Percentiles rank a stretch among this genome's conserved stretches.
phyloP scores from a whole-genome alignment of 2,888 invertebrate species.

The Gerosis bhagava region DNA sequence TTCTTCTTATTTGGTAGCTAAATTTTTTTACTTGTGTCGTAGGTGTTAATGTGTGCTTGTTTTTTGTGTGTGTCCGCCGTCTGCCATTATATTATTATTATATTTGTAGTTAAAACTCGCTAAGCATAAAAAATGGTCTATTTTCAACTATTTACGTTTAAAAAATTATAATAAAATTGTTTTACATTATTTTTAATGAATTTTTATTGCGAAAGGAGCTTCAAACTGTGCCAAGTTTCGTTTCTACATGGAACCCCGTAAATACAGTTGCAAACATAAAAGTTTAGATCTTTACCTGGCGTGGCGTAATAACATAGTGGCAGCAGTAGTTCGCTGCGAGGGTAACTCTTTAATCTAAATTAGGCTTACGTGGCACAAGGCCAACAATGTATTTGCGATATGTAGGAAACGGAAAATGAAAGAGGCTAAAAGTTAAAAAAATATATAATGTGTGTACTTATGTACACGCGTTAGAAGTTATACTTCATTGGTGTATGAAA shows the following conservation, averaged over 20 bases:
- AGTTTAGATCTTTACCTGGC: conserved; percentile 12
- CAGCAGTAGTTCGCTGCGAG: conserved; percentile 7
- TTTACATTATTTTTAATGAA: too few relatives aligned
- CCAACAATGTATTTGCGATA: conserved; percentile 2
- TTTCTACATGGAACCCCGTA: conserved; percentile 15
- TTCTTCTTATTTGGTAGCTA: too few relatives aligned
- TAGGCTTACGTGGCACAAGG: conserved; percentile 12
- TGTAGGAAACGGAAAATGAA: not conserved
- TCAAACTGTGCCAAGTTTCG: conserved; percentile 11
- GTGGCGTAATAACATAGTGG: conserved; percentile 9
- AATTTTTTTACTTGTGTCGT: too few relatives aligned
- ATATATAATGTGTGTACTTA: too few relatives aligned
- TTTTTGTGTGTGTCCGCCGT: too few relatives aligned
- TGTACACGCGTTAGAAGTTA: too few relatives aligned
- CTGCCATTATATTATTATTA: too few relatives aligned
- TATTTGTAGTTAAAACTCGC: too few relatives aligned
- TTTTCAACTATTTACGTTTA: too few relatives aligned
- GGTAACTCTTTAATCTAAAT: conserved; percentile 17
- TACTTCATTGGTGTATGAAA: not conserved
- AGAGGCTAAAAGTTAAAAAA: conserved; percentile 2
- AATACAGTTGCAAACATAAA: conserved; percentile 13
- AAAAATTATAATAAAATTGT: not conserved
- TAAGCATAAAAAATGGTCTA: too few relatives aligned
- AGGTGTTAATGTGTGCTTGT: too few relatives aligned
- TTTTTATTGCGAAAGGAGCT: conserved; percentile 7